Conservation (phyloP, 2,797 vertebrate species). For the Setipinna tenuifilis region DNA sequence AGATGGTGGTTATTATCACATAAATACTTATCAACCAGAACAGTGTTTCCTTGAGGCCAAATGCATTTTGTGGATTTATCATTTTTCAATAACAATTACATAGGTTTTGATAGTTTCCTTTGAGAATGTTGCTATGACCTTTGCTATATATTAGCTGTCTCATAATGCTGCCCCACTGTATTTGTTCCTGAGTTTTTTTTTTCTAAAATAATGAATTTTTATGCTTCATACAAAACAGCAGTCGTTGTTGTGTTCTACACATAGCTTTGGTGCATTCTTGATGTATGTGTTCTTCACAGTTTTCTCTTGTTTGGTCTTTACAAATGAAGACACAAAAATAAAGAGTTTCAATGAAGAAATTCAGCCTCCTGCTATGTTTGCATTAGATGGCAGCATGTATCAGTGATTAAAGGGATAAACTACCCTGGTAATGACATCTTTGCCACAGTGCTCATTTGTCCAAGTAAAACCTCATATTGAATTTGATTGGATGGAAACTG, state of each 20-base stretch:
- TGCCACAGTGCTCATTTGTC: neutral
- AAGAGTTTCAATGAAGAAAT: slow-evolving; percentile 24
- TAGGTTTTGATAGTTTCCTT: slow-evolving; percentile 39
- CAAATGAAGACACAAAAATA: slow-evolving; percentile 66
- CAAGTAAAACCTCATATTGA: neutral
- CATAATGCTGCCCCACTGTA: slow-evolving; percentile 50
- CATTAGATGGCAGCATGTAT: neutral
- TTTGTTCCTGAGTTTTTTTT: slow-evolving; percentile 54
- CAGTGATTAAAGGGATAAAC: neutral
- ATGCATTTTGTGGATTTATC: slow-evolving; percentile 52
- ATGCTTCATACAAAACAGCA: slow-evolving; percentile 10
- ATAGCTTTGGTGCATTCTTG: slow-evolving; percentile 47
- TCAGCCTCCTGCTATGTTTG: neutral
- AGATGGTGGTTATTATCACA: slow-evolving; percentile 60
- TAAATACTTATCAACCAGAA: slow-evolving; percentile 57
- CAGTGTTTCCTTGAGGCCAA: slow-evolving; percentile 52
- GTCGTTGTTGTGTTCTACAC: slow-evolving; percentile 9
- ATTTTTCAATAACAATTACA: slow-evolving; percentile 44
- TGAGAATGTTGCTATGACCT: slow-evolving; percentile 48
- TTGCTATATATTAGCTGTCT: slow-evolving; percentile 46
- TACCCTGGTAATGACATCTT: neutral
- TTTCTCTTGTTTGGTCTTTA: slow-evolving; percentile 65
- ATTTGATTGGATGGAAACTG: neutral
- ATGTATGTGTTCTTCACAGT: slow-evolving; percentile 62
- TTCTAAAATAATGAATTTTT: neutral